phyloP scores from a whole-genome alignment of 2,113 vertebrate genomes.

The Myanophis thanlyinensis region DNA sequence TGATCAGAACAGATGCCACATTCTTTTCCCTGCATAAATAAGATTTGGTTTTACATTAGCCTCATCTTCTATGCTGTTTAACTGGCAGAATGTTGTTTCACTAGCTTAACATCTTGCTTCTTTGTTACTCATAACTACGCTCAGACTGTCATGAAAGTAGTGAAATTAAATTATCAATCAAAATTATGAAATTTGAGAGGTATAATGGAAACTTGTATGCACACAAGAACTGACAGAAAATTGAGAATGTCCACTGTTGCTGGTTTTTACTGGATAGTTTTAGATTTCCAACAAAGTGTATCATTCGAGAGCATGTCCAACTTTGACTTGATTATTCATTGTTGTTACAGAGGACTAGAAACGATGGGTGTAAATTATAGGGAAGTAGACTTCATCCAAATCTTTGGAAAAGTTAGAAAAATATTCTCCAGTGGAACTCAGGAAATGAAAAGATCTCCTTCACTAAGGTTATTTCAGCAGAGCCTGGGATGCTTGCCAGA shows the following conservation, averaged over 20 bases:
- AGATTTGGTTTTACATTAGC: conserved; percentile 9
- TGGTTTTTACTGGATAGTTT: not conserved
- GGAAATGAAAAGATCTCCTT: not conserved
- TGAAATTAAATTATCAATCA: conserved; percentile 53
- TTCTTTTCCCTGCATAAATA: conserved; percentile 37
- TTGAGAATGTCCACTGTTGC: not conserved
- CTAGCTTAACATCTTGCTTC: conserved; percentile 16
- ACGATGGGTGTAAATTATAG: not conserved
- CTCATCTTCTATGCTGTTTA: conserved; percentile 17
- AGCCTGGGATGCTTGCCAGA: not conserved
- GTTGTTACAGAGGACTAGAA: not conserved
- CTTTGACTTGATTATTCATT: not conserved
- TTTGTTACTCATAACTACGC: conserved; percentile 8
- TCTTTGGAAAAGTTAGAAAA: not conserved
- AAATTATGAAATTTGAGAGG: conserved; percentile 53
- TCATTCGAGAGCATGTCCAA: not conserved
- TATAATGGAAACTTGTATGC: conserved; percentile 36
- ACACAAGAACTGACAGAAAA: conserved; percentile 37
- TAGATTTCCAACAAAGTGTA: not conserved
- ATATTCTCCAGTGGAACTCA: not conserved
- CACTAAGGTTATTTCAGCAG: not conserved
- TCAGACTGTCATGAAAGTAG: conserved; percentile 36
- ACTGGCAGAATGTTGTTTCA: conserved; percentile 25
- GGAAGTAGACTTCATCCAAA: not conserved
- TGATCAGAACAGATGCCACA: conserved; percentile 11